Base-by-base conservation (phyloP, 2,888 invertebrate species). In the Cerastis rubricosa region DNA sequence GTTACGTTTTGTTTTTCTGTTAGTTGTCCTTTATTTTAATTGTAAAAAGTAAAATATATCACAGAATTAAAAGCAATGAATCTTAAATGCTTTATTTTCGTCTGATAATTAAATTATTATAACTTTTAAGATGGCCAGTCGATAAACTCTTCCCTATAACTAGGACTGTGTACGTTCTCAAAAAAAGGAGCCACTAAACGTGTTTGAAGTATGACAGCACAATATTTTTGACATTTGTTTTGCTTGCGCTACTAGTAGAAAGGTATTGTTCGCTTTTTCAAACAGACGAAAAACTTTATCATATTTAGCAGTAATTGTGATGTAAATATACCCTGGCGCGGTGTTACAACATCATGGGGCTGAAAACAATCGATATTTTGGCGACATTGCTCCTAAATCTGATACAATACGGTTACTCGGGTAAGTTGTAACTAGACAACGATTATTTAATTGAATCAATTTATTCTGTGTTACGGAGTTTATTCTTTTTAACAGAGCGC, bases 381-480 rank as follows among this genome's bases (percentile, higher is more conserved):
- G 91, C 91, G 64, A 91, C 94, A 70, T 88, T 96, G 87, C 86
- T 94, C 87, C 83, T 96, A 82, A 93, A 95, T 90, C 85, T 95
- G 77, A 86, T 95, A 81, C 94, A 94, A 85, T 93, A 91, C 90
- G 92, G 92, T 84, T 92, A 90, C 89, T 88, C 92, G 89, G 96
- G 96, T 96, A 94, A 96, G 96, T 94, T 93, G 88, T 85, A 86
- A 88, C 80, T 87, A 85, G 83, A 86, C 88, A 89, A 93, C 96
- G 92, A 96, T 96, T 96, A 96, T 96, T 95, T 96, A 96, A 96
- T 96, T 96, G 96, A 96, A 94, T 94, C 96, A 96, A 96, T 96
- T 95, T 92, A 90, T 93, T 89, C 91, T 91, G 91, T 92, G 91
- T 93, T 93, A 93, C 93, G 90, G 90, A 91, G 89, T 91, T 92